Evolutionary conservation across 1,140 invertebrate species (phyloP).

Genomic region (Samia ricini): DNA sequence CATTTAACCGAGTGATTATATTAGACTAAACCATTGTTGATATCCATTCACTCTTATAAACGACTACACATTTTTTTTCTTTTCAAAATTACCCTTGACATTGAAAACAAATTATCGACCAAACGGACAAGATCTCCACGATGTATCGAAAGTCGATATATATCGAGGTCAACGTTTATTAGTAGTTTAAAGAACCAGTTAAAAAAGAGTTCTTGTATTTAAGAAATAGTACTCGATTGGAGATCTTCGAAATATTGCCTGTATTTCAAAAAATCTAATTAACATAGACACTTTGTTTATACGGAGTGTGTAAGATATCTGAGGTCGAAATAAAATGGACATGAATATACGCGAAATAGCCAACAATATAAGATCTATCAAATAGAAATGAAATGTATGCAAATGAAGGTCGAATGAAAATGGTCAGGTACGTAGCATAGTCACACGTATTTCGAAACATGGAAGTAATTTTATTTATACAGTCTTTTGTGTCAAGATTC

Average conservation of each 20-base stretch:
- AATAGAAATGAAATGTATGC: not conserved
- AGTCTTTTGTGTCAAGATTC: slow-evolving; percentile 1
- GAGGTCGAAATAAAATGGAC: not conserved
- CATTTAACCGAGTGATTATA: slow-evolving; percentile 16
- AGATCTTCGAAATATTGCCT: not conserved
- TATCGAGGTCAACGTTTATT: not conserved
- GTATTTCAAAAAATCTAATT: not conserved
- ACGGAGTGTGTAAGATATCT: not conserved
- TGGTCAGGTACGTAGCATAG: not conserved
- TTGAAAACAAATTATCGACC: slow-evolving; percentile 6
- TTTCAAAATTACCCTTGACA: slow-evolving; percentile 22
- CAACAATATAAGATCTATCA: not conserved
- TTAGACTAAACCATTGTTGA: slow-evolving; percentile 27
- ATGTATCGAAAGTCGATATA: not conserved
- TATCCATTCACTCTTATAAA: slow-evolving; percentile 20
- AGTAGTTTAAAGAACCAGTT: not conserved
- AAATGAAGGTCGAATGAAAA: not conserved
- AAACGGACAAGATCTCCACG: not conserved
- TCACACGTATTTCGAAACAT: slow-evolving; percentile 13
- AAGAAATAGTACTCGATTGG: not conserved
- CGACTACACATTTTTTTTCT: slow-evolving; percentile 19
- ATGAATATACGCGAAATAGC: not conserved
- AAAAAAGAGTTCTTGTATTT: not conserved
- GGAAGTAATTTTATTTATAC: slow-evolving; percentile 11
- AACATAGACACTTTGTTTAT: not conserved